phyloP scores from a whole-genome alignment of 1,140 invertebrate genomes.

The Drosophila pachea region DNA sequence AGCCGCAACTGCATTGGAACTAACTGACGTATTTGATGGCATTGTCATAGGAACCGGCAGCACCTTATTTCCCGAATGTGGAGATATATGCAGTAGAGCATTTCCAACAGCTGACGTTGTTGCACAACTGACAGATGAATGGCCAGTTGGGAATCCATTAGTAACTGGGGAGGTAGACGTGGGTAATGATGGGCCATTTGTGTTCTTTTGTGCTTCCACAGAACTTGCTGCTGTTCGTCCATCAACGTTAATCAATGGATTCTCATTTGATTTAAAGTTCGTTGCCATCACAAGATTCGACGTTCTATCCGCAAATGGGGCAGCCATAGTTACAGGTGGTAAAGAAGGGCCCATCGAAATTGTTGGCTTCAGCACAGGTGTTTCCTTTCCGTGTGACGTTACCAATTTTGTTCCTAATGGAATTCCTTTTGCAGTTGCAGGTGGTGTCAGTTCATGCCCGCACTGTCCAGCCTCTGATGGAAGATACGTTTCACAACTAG shows the following conservation, averaged over 20 bases:
- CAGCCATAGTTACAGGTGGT: conserved; percentile 20
- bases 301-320: conserved; percentile 33
- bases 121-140: conserved; percentile 27
- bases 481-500: conserved; percentile 32
- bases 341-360: conserved; percentile 24
- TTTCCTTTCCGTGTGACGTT: conserved; percentile 26
- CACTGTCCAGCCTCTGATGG: conserved; percentile 19
- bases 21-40: conserved; percentile 34
- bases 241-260: conserved; percentile 2
- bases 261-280: conserved; percentile 42
- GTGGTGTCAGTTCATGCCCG: conserved; percentile 1
- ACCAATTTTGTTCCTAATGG: conserved; percentile 41
- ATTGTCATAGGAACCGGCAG: conserved; percentile 20
- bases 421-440: conserved; percentile 35
- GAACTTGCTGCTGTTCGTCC: conserved; percentile 15
- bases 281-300: conserved; percentile 29
- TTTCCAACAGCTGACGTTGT: conserved; percentile 30
- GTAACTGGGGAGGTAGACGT: conserved; percentile 26
- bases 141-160: conserved; percentile 58
- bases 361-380: conserved; percentile 26
- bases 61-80: conserved; percentile 40
- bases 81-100: conserved; percentile 40
- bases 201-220: conserved; percentile 43
- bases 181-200: conserved; percentile 13
- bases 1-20: conserved; percentile 21